These are phyloP conservation scores for Andricus grossulariae DNA, from an alignment of 1,140 invertebrate species.

Conservation along the genomic window DNA sequence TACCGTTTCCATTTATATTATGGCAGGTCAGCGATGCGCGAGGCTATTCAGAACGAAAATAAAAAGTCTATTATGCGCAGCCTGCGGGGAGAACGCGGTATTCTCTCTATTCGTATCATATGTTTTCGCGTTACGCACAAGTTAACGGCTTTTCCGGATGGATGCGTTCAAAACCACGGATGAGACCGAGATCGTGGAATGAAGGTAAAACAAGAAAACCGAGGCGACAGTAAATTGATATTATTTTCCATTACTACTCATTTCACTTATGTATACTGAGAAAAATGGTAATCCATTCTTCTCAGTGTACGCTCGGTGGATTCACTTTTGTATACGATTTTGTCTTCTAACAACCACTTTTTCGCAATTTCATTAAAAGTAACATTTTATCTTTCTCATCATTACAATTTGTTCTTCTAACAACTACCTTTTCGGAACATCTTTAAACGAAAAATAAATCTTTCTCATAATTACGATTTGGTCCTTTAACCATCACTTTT, in stretches of 20 bases:
- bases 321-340: too few species aligned
- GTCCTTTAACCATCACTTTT: too few species aligned
- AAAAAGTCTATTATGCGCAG: slow-evolving; percentile 64
- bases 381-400: too few species aligned
- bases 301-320: background rate
- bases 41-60: slow-evolving; percentile 69
- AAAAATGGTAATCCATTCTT: too few species aligned
- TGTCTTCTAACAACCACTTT: too few species aligned
- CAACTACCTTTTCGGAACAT: too few species aligned
- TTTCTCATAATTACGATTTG: too few species aligned
- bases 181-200: too few species aligned
- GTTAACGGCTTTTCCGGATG: slow-evolving; percentile 63
- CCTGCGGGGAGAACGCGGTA: slow-evolving; percentile 37
- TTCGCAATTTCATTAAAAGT: too few species aligned
- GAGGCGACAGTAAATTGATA: background rate
- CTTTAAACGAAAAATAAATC: too few species aligned
- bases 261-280: background rate
- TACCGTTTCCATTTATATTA: slow-evolving; percentile 59
- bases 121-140: slow-evolving; percentile 63
- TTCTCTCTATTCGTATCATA: slow-evolving; percentile 54
- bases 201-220: too few species aligned
- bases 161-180: slow-evolving; percentile 41
- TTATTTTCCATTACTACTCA: background rate
- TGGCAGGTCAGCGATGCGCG: slow-evolving; percentile 65
- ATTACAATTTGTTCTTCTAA: too few species aligned